Evolutionary conservation across 2,113 vertebrate genomes (phyloP).

Genomic region (Phalacrocorax pelagicus): DNA sequence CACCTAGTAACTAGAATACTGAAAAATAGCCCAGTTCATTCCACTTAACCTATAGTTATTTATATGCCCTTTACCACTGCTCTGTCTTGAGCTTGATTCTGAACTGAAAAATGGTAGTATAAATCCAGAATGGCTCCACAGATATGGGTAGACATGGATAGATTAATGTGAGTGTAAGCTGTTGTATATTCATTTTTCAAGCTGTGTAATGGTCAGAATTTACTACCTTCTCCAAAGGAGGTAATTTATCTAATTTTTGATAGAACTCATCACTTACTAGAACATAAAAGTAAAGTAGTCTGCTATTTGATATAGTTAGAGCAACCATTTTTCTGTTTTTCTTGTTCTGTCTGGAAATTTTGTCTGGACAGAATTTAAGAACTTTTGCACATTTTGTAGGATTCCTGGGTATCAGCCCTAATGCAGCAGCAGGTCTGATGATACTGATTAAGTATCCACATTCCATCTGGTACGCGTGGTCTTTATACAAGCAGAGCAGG

Average conservation of each 20-base stretch:
- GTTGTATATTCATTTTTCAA: background rate
- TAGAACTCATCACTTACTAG: background rate
- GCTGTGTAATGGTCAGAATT: background rate
- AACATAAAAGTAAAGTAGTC: background rate
- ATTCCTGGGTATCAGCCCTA: background rate
- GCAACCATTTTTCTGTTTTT: background rate
- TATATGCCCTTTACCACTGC: background rate
- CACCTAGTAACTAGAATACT: background rate
- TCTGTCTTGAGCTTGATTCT: background rate
- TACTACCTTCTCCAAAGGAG: background rate
- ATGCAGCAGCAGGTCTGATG: background rate
- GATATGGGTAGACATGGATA: background rate
- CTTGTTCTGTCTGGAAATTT: background rate
- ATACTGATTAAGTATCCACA: background rate
- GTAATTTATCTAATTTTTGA: background rate
- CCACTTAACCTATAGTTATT: background rate
- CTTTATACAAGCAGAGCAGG: background rate
- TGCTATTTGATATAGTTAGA: background rate
- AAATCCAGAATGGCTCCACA: background rate
- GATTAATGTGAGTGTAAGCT: background rate
- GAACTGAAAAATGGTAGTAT: background rate
- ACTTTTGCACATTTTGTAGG: background rate
- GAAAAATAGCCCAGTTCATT: background rate
- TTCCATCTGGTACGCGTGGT: background rate
- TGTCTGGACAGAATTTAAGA: background rate